Percentiles rank a stretch among this genome's conserved stretches.
Evolutionary conservation across 2,888 invertebrate genomes (phyloP).

Genomic region (Keiferia lycopersicella): DNA sequence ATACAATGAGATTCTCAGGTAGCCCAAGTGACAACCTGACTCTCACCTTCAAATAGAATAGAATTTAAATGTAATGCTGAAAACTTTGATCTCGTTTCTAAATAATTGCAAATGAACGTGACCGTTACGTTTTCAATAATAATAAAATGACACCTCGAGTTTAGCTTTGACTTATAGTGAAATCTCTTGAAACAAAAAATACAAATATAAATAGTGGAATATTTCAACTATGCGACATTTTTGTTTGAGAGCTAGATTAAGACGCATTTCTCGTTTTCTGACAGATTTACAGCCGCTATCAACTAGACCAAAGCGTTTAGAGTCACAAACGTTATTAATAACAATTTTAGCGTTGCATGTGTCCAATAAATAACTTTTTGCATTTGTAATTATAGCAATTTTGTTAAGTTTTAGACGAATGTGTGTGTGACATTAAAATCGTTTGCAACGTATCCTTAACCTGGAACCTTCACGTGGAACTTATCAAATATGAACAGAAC

Average conservation of each 20-base stretch:
- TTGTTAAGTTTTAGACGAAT: constrained; percentile 20
- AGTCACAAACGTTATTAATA: constrained; percentile 20
- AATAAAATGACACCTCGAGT: too few species aligned
- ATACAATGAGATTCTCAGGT: too few species aligned
- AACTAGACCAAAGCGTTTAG: constrained; percentile 21
- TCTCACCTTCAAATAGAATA: too few species aligned
- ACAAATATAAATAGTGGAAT: constrained; percentile 12
- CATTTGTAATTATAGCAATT: constrained; percentile 27
- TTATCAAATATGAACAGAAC: too few species aligned
- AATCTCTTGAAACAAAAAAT: not conserved
- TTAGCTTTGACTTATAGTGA: too few species aligned
- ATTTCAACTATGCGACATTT: too few species aligned
- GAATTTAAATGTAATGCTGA: too few species aligned
- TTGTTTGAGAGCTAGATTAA: not conserved
- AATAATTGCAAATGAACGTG: too few species aligned
- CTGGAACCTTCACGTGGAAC: not conserved
- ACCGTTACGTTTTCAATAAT: too few species aligned
- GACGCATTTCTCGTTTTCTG: constrained; percentile 17
- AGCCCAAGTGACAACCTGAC: too few species aligned
- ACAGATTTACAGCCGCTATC: constrained; percentile 26
- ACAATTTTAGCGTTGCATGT: constrained; percentile 21
- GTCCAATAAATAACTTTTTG: constrained; percentile 26
- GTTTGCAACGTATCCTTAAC: not conserved
- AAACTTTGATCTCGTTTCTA: too few species aligned
- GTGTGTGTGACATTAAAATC: constrained; percentile 21